These are phyloP conservation scores for Fistularia tabacaria DNA, from an alignment of 2,797 vertebrate genomes.

Conservation along the genomic window DNA sequence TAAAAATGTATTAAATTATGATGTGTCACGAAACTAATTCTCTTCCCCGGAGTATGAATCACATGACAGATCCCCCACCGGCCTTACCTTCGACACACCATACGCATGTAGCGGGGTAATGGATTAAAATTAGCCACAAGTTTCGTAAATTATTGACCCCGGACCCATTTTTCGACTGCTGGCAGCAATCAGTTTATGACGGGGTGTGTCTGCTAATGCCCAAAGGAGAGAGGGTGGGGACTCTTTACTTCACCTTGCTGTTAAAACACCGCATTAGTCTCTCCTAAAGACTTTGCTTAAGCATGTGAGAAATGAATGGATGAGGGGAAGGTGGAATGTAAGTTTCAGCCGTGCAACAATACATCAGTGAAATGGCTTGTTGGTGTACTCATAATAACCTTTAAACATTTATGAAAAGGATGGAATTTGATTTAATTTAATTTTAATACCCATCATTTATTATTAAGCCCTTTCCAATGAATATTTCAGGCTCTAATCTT, in stretches of 20 bases:
- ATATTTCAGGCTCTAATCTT: constrained; percentile 72
- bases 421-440: constrained; percentile 56
- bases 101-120: constrained; percentile 69
- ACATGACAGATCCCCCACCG: constrained; percentile 67
- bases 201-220: constrained; percentile 24
- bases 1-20: constrained; percentile 79
- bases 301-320: constrained; percentile 15
- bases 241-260: constrained; percentile 36
- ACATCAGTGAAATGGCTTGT: constrained; percentile 58
- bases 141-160: constrained; percentile 76
- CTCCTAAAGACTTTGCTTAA: constrained; percentile 34
- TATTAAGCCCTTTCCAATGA: constrained; percentile 71
- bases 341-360: constrained; percentile 22
- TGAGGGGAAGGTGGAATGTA: constrained; percentile 20
- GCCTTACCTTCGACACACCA: constrained; percentile 72
- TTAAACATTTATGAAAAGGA: constrained; percentile 63
- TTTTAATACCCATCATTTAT: constrained; percentile 72
- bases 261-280: constrained; percentile 51
- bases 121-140: constrained; percentile 72
- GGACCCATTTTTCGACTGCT: constrained; percentile 35
- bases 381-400: constrained; percentile 62
- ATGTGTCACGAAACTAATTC: constrained; percentile 76
- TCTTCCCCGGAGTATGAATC: constrained; percentile 67
- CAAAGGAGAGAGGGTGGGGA: constrained; percentile 30
- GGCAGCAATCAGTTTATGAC: constrained; percentile 62